phyloP scores from a whole-genome alignment of 2,113 vertebrate species.

The Mastomys coucha region DNA sequence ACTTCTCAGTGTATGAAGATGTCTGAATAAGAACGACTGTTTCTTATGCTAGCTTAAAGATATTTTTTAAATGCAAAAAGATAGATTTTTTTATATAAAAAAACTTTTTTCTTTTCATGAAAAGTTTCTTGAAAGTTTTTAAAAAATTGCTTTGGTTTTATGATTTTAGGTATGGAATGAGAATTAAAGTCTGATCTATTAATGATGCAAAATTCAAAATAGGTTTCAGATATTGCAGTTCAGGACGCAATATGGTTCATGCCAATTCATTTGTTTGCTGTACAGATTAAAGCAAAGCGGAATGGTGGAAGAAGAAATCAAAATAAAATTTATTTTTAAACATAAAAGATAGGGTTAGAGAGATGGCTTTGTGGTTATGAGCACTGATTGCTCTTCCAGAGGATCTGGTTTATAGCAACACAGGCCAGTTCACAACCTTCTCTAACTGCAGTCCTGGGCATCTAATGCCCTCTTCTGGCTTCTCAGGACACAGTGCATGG shows the following conservation, averaged over 20 bases:
- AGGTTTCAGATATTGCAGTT: background rate
- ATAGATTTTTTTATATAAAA: background rate
- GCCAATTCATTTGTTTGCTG: background rate
- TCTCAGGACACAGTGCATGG: background rate
- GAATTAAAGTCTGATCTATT: background rate
- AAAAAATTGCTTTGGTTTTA: background rate
- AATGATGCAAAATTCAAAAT: background rate
- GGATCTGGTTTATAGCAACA: background rate
- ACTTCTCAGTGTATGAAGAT: background rate
- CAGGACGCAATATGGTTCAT: background rate
- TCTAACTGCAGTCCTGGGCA: background rate
- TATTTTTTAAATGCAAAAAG: background rate
- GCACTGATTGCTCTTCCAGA: background rate
- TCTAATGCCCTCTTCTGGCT: background rate
- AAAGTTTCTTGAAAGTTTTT: background rate
- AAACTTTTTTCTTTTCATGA: background rate
- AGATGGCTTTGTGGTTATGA: background rate
- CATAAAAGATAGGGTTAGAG: background rate
- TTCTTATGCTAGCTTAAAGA: background rate
- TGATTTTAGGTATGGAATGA: background rate
- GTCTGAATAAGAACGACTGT: background rate
- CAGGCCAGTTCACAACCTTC: background rate
- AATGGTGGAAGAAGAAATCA: background rate
- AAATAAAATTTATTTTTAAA: background rate
- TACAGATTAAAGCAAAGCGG: background rate